Evolutionary conservation across 2,888 invertebrate species (phyloP).

Genomic region (Sesamia inferens): DNA sequence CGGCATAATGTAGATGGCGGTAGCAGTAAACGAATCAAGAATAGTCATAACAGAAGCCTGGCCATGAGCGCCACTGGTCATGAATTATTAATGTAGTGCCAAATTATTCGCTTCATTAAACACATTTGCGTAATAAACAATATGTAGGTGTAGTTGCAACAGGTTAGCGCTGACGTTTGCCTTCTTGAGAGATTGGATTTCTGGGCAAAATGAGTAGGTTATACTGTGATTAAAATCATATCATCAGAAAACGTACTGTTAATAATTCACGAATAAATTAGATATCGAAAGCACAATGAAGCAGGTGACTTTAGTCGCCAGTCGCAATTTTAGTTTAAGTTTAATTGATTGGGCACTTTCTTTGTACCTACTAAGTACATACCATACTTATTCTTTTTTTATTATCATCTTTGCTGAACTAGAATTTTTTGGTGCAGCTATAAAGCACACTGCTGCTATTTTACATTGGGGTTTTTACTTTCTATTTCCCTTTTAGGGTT

Average conservation of each 20-base stretch:
- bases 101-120: conserved; percentile 28
- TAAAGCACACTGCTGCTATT: too few species aligned
- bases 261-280: neutral
- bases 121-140: conserved; percentile 12
- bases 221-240: neutral
- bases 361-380: too few species aligned
- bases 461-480: too few species aligned
- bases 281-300: neutral
- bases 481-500: too few species aligned
- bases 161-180: neutral
- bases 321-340: too few species aligned
- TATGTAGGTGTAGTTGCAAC: neutral
- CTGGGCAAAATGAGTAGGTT: neutral
- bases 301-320: neutral
- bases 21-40: conserved; percentile 4
- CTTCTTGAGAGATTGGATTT: neutral
- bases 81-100: conserved; percentile 38
- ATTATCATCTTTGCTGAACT: too few species aligned
- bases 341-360: too few species aligned
- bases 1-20: neutral
- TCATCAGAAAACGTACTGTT: neutral
- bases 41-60: conserved; percentile 16
- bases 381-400: too few species aligned
- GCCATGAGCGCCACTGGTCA: conserved; percentile 14
- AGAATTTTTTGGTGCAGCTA: too few species aligned